A percentile compares a stretch with the other conserved stretches of the same genome.
Conservation (phyloP, 2,888 invertebrate genomes). For the Watsonalla binaria region DNA sequence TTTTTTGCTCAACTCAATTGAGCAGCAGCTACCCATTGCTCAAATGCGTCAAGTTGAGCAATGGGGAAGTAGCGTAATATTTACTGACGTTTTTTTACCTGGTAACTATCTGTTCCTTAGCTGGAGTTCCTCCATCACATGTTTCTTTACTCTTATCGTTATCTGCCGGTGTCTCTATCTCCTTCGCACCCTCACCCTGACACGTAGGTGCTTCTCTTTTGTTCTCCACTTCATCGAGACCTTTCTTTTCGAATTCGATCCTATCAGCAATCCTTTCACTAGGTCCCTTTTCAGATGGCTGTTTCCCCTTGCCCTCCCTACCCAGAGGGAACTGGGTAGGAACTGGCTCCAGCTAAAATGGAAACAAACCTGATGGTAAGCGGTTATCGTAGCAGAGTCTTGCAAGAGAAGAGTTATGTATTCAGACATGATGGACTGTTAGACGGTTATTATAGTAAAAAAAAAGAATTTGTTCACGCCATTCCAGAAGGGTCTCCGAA, state of each 20-base stretch:
- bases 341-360: neutral
- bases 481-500: no score
- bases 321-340: slow-evolving; percentile 18
- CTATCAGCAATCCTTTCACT: slow-evolving; percentile 8
- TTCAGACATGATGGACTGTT: no score
- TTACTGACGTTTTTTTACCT: neutral
- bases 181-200: neutral
- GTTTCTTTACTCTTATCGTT: neutral
- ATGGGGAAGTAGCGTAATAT: neutral
- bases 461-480: no score
- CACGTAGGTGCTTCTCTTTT: neutral
- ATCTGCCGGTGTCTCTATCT: neutral
- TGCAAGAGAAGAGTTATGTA: neutral
- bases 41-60: no score
- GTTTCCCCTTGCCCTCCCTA: slow-evolving; percentile 60
- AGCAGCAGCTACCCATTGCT: no score
- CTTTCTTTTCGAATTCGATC: slow-evolving; percentile 15
- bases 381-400: no score
- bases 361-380: no score
- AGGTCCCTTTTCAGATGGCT: slow-evolving; percentile 48
- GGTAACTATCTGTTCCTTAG: neutral
- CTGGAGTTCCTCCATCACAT: neutral
- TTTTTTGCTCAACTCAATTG: no score
- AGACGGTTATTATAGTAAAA: no score
- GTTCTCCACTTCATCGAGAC: slow-evolving; percentile 21